phyloP scores from a whole-genome alignment of 2,797 vertebrate genomes.

The Acanthurus leucopareius region DNA sequence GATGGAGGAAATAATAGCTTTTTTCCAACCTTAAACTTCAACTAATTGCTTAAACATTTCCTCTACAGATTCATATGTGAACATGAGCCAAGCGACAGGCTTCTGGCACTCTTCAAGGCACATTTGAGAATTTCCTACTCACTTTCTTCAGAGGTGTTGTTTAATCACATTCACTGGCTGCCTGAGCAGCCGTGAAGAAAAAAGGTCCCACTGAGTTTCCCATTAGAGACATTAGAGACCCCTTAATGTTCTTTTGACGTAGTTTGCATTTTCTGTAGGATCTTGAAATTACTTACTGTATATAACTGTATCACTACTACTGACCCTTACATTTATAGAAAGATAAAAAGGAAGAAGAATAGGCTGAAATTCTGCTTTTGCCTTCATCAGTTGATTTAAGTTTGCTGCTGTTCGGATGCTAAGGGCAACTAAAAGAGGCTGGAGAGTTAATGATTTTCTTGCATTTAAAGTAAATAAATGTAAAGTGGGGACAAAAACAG shows the following conservation, averaged over 20 bases:
- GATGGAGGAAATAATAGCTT: slow-evolving; percentile 54
- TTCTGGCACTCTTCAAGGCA: slow-evolving; percentile 44
- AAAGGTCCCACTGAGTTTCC: slow-evolving; percentile 10
- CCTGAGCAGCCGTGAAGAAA: slow-evolving; percentile 34
- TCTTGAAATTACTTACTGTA: not conserved
- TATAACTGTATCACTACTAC: not conserved
- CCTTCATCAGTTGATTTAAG: not conserved
- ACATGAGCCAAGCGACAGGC: slow-evolving; percentile 45
- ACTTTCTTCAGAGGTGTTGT: slow-evolving; percentile 66
- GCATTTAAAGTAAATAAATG: not conserved
- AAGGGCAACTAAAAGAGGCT: not conserved
- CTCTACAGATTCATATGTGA: slow-evolving; percentile 59
- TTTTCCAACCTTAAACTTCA: slow-evolving; percentile 64
- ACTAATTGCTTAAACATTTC: slow-evolving; percentile 78
- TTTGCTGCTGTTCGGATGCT: not conserved
- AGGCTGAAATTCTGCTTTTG: not conserved
- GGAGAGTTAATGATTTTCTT: not conserved
- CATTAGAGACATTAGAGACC: not conserved
- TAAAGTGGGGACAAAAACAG: not conserved
- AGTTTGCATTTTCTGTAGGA: not conserved
- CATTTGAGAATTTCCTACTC: slow-evolving; percentile 62
- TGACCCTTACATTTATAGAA: not conserved
- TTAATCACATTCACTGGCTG: slow-evolving; percentile 49
- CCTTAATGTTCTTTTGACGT: not conserved
- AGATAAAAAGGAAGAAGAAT: not conserved